Evolutionary conservation across 1,140 invertebrate species (phyloP).

Genomic region (Drosophila ogumai): DNA sequence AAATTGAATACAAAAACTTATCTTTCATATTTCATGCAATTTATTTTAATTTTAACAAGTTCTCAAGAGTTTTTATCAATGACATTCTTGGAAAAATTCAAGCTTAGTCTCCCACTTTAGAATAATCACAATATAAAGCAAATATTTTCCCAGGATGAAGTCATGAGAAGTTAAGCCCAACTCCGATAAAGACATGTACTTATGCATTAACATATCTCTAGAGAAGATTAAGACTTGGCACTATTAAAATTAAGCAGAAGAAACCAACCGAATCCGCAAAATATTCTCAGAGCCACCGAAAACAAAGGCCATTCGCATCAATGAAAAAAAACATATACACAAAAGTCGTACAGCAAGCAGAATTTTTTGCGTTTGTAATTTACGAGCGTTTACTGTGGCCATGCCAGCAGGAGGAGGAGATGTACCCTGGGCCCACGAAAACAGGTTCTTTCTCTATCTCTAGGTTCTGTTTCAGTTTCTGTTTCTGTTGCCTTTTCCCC

Average conservation of each 20-base stretch:
- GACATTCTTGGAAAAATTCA: not conserved
- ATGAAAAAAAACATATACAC: not conserved
- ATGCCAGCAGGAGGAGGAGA: not conserved
- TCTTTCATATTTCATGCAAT: not conserved
- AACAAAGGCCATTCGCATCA: constrained; percentile 16
- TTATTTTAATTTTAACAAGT: not conserved
- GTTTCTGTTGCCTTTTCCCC: constrained; percentile 4
- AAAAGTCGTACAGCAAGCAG: constrained; percentile 1
- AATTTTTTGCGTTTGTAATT: constrained; percentile 39
- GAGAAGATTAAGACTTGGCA: not conserved
- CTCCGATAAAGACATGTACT: not conserved
- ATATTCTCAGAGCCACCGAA: constrained; percentile 1
- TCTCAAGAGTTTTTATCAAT: not conserved
- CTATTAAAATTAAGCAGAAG: too few relatives aligned
- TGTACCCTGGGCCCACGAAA: constrained; percentile 3
- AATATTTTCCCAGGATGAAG: not conserved
- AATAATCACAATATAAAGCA: not conserved
- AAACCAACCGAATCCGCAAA: constrained; percentile 1
- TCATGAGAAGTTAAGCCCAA: not conserved
- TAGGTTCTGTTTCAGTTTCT: constrained; percentile 25
- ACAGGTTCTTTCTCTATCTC: constrained; percentile 54
- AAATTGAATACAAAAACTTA: not conserved
- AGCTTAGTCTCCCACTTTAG: not conserved
- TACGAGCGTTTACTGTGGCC: constrained; percentile 49
- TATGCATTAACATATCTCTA: not conserved